These are phyloP conservation scores for Pantelozetes paolii DNA, from an alignment of 2,888 invertebrate species.

Conservation along the genomic window DNA sequence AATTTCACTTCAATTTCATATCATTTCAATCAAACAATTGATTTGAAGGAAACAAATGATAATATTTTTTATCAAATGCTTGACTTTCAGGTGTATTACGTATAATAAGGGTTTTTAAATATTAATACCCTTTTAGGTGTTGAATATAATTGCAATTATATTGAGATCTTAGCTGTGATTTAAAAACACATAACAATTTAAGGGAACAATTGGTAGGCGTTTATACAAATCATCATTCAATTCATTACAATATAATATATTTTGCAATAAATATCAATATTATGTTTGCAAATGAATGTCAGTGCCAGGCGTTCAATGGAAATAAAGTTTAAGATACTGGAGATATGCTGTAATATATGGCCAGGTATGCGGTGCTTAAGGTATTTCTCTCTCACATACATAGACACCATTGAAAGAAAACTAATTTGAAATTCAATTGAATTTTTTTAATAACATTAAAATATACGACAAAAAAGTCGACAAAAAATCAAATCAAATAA, in stretches of 20 bases:
- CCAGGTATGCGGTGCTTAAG: no score
- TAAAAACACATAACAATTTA: neutral
- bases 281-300: neutral
- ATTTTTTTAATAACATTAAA: no score
- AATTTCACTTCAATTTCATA: neutral
- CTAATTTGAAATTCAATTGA: no score
- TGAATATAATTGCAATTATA: neutral
- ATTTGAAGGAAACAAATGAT: neutral
- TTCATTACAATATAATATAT: neutral
- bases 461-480: no score
- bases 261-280: neutral
- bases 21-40: neutral
- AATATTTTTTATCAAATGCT: neutral
- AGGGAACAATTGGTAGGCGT: constrained; percentile 17
- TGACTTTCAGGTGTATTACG: neutral
- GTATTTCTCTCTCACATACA: no score
- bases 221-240: neutral
- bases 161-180: constrained; percentile 12
- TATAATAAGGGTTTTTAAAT: neutral
- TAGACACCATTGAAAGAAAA: no score
- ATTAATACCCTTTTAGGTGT: constrained; percentile 3
- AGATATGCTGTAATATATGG: no score
- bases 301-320: neutral
- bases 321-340: no score
- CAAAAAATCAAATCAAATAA: no score